Evolutionary conservation across 1,140 invertebrate genomes (phyloP), one percentile per base, ranked within the genome.

Genomic region (Thereuonema tuberculata): DNA sequence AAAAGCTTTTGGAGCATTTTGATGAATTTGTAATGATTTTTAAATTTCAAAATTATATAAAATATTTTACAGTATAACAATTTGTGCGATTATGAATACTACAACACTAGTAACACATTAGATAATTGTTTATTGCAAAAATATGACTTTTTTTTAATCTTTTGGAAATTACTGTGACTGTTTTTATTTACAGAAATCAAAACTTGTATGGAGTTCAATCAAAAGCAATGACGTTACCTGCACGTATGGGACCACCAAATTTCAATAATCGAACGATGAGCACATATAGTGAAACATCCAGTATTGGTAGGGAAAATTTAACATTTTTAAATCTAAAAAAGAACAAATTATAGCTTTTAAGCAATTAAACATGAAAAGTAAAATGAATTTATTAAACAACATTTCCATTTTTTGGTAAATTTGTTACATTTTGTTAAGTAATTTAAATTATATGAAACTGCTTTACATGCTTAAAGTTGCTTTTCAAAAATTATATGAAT

Each of bases 171-270:
- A 9, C 5, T 37, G 17, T 37, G 31, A 5, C 17, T 37, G 21
- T 52, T 20, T 28, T 57, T 25, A 12, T 48, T 49, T n/a, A 25
- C 26, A 63, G 63, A 58, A 60, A 56, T 62, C 63, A 63, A 37
- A 80, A 1, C 64, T 74, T 20, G 80, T 79, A 65, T 75, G 76
- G 0, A 73, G 77, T 50, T 70, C 73, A 53, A 74, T 74, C 59
- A 12, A 84, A 83, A 68, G 79, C 84, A 0, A 82, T 83, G 73
- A 90, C 87, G 17, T 70, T 89, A 28, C 87, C 87, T 0, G 85
- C 86, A 0, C 76, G 86, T 64, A 87, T 86, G 80, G 84, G 81
- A 63, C 83, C 84, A 29, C 83, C 83, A 29, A 81, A 78, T 67
- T 79, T 80, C 63, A 74, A 73, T 46, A 76, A 58, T 28, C 67